phyloP scores from a whole-genome alignment of 2,113 vertebrate genomes.

The Craseonycteris thonglongyai region DNA sequence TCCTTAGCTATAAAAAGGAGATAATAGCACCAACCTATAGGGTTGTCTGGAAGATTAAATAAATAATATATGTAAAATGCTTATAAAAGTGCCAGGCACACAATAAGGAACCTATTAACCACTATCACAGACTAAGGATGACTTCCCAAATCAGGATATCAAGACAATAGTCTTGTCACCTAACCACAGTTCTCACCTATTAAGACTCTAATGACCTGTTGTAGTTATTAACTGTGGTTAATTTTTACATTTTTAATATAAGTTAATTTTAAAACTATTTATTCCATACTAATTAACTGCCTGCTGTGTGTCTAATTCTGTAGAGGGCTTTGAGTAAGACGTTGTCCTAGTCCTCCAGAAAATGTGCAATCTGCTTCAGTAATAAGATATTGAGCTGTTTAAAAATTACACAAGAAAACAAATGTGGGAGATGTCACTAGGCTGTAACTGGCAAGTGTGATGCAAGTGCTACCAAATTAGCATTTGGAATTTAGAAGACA shows the following conservation, averaged over 20 bases:
- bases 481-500: conserved; percentile 39
- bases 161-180: neutral
- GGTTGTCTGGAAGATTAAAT: neutral
- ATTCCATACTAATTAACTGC: conserved; percentile 29
- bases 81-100: neutral
- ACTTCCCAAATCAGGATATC: neutral
- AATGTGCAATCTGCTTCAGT: neutral
- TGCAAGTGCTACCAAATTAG: neutral
- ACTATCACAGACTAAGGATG: neutral
- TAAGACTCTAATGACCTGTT: neutral
- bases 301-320: neutral
- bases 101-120: neutral
- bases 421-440: neutral
- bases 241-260: conserved; percentile 29
- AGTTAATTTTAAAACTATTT: neutral
- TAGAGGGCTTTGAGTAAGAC: conserved; percentile 16
- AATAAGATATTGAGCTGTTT: conserved; percentile 6
- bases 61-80: neutral
- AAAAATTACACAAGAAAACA: conserved; percentile 3
- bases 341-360: neutral
- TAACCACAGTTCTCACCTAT: neutral
- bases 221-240: neutral
- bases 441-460: neutral
- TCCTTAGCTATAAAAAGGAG: conserved; percentile 16
- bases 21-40: neutral